phyloP scores from a whole-genome alignment of 2,888 invertebrate genomes.

The Ptilodon capucinus region DNA sequence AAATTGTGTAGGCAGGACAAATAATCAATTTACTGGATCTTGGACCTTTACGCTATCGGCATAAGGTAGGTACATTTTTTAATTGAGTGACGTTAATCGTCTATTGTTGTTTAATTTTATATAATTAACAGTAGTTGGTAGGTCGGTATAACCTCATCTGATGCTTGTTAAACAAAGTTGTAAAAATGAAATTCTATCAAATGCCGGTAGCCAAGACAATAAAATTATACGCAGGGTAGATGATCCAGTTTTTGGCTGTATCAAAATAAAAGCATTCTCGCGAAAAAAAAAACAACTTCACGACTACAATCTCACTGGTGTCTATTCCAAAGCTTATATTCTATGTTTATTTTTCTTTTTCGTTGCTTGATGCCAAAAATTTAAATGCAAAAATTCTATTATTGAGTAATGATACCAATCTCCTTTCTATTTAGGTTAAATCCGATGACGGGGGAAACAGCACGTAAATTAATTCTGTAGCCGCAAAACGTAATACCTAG shows the following conservation, averaged over 20 bases:
- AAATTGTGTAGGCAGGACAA: not conserved
- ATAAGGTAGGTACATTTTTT: not conserved
- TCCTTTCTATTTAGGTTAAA: slow-evolving; percentile 71
- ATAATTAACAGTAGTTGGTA: not conserved
- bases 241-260: not conserved
- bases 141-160: not conserved
- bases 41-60: not conserved
- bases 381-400: slow-evolving; percentile 68
- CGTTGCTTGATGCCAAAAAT: slow-evolving; percentile 81
- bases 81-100: not conserved
- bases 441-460: slow-evolving; percentile 56
- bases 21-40: not conserved
- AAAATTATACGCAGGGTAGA: not conserved
- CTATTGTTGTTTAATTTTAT: too few relatives aligned
- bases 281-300: not conserved
- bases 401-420: slow-evolving; percentile 68
- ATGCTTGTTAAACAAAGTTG: not conserved
- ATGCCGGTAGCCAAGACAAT: not conserved
- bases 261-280: not conserved
- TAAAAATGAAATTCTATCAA: not conserved
- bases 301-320: slow-evolving; percentile 61
- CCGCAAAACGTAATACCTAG: slow-evolving; percentile 17
- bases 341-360: slow-evolving; percentile 55
- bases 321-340: slow-evolving; percentile 77
- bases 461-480: slow-evolving; percentile 24